phyloP scores from a whole-genome alignment of 1,140 invertebrate species.

The Nixonia krombeini region DNA sequence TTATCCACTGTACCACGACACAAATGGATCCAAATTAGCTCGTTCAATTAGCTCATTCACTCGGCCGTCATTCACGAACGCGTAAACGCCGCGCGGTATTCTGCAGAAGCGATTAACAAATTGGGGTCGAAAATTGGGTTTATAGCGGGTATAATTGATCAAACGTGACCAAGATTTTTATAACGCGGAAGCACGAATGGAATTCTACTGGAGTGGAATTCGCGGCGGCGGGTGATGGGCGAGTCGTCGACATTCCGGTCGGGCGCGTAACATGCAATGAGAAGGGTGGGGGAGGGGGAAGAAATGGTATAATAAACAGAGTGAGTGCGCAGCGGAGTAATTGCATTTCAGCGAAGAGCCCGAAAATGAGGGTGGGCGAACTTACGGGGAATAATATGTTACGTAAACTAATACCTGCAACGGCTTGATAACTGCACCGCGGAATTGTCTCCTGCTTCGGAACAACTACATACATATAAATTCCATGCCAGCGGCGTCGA shows the following conservation, averaged over 20 bases:
- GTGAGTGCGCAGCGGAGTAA: not conserved
- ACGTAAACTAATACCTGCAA: not conserved
- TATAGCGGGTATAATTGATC: too few relatives aligned
- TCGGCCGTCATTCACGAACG: not conserved
- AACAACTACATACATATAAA: slow-evolving; percentile 53
- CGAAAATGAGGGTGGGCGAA: not conserved
- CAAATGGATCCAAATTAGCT: too few relatives aligned
- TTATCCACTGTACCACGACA: too few relatives aligned
- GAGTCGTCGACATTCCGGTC: too few relatives aligned
- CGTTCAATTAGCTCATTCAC: not conserved
- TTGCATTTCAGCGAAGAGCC: not conserved
- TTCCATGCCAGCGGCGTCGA: slow-evolving; percentile 6
- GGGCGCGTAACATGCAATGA: too few relatives aligned
- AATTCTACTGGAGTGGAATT: too few relatives aligned
- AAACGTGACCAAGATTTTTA: too few relatives aligned
- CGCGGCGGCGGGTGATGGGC: too few relatives aligned
- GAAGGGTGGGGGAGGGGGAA: too few relatives aligned
- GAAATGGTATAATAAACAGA: not conserved
- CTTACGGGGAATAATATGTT: not conserved
- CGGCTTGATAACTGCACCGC: slow-evolving; percentile 7
- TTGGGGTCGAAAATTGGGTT: too few relatives aligned
- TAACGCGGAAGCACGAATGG: too few relatives aligned
- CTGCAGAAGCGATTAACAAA: too few relatives aligned
- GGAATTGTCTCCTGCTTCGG: slow-evolving; percentile 28
- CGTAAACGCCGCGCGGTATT: not conserved